phyloP scores from a whole-genome alignment of 2,797 vertebrate genomes.

The Sebastes hubbsi region DNA sequence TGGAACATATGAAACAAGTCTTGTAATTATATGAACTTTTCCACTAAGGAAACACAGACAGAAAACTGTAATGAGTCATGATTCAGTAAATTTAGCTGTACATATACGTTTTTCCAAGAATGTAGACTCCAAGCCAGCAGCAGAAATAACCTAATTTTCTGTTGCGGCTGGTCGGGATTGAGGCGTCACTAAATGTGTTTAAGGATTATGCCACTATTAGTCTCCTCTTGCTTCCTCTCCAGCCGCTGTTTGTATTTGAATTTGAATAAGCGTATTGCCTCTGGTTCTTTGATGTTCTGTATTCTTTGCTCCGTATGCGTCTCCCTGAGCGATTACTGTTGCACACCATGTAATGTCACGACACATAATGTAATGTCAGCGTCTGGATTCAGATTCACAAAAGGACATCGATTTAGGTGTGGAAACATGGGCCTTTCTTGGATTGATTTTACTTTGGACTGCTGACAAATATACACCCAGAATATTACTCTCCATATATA shows the following conservation, averaged over 20 bases:
- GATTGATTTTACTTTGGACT: neutral
- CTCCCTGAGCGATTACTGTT: neutral
- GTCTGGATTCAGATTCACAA: neutral
- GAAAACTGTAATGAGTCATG: neutral
- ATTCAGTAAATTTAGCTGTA: neutral
- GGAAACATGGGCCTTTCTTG: neutral
- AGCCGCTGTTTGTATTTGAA: neutral
- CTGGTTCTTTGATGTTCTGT: conserved; percentile 10
- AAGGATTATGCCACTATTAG: neutral
- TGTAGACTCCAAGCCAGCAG: neutral
- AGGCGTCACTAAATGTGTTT: neutral
- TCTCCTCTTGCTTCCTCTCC: neutral
- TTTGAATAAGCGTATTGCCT: neutral
- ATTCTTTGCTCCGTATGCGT: neutral
- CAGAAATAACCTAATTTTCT: neutral
- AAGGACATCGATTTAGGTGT: neutral
- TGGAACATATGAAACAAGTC: neutral
- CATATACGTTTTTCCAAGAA: neutral
- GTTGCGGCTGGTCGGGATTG: neutral
- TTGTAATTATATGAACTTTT: neutral
- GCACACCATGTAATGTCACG: neutral
- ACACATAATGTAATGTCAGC: neutral
- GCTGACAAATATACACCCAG: neutral
- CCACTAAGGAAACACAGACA: neutral
- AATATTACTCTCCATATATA: neutral